phyloP scores from a whole-genome alignment of 2,888 invertebrate genomes.

The Cephus pygmeus region DNA sequence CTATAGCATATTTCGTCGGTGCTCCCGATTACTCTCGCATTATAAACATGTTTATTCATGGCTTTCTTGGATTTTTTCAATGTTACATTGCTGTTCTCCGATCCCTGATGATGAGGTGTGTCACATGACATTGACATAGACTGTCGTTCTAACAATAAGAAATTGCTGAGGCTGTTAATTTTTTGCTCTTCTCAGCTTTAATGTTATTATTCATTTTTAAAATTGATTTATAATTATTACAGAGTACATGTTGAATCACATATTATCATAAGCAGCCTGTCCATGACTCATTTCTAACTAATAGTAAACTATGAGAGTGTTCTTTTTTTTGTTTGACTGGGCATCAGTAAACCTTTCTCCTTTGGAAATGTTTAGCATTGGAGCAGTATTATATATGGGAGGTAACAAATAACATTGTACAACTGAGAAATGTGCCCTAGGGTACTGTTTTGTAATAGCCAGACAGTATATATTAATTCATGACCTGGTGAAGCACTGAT shows the following conservation, averaged over 20 bases:
- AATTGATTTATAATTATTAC: neutral
- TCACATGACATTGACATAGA: slow-evolving; percentile 35
- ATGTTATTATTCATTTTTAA: neutral
- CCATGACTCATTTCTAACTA: neutral
- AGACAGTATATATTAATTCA: neutral
- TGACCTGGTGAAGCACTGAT: neutral
- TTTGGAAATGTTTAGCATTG: neutral
- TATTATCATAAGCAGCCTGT: neutral
- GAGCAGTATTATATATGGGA: neutral
- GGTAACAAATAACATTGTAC: neutral
- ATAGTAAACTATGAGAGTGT: neutral
- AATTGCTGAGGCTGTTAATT: neutral
- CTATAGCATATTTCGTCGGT: slow-evolving; percentile 24
- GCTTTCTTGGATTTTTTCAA: neutral
- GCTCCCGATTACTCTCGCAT: neutral
- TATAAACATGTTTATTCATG: slow-evolving; percentile 16
- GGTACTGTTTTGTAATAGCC: neutral
- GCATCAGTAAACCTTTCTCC: neutral
- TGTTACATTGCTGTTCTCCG: neutral
- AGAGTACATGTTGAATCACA: neutral
- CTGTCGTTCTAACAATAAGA: neutral
- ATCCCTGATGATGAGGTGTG: slow-evolving; percentile 2
- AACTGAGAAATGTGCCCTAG: neutral
- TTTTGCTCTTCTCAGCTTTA: neutral
- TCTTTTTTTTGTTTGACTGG: neutral